phyloP scores from a whole-genome alignment of 1,140 invertebrate species.

The Chironomus tepperi region DNA sequence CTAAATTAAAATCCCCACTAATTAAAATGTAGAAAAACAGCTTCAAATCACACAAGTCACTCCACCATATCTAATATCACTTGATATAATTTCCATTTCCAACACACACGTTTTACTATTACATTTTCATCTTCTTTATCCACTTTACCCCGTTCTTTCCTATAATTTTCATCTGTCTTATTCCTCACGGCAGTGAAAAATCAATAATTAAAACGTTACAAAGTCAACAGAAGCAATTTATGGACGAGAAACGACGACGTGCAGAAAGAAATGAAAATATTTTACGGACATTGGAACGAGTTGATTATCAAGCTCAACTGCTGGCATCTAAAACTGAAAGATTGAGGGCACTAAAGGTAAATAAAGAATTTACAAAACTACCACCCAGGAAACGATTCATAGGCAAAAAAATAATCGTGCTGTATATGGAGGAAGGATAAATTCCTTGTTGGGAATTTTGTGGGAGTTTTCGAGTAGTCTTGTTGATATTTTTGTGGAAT shows the following conservation, averaged over 20 bases:
- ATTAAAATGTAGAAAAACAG: too few species aligned
- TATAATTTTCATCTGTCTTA: not conserved
- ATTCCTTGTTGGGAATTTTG: too few species aligned
- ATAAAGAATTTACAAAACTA: constrained; percentile 26
- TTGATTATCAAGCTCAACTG: constrained; percentile 46
- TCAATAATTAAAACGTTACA: constrained; percentile 43
- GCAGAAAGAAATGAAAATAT: constrained; percentile 51
- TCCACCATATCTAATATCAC: too few species aligned
- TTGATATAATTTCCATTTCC: too few species aligned
- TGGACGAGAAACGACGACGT: constrained; percentile 48
- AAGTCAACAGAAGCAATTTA: constrained; percentile 49
- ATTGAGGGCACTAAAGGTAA: constrained; percentile 47
- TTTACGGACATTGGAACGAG: constrained; percentile 45
- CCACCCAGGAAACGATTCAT: too few species aligned
- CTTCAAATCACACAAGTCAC: too few species aligned
- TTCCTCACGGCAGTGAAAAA: constrained; percentile 32
- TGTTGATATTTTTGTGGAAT: too few species aligned
- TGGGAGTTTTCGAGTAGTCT: too few species aligned
- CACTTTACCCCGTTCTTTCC: too few species aligned
- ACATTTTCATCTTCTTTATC: not conserved
- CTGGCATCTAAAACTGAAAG: constrained; percentile 51
- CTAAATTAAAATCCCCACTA: too few species aligned
- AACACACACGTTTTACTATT: not conserved
- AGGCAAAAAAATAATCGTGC: too few species aligned
- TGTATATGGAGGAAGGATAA: too few species aligned